A percentile compares a stretch with the other conserved stretches of the same genome.
These are phyloP conservation scores for Chaetodon trifascialis DNA, from an alignment of 2,113 vertebrate species.

Conservation along the genomic window DNA sequence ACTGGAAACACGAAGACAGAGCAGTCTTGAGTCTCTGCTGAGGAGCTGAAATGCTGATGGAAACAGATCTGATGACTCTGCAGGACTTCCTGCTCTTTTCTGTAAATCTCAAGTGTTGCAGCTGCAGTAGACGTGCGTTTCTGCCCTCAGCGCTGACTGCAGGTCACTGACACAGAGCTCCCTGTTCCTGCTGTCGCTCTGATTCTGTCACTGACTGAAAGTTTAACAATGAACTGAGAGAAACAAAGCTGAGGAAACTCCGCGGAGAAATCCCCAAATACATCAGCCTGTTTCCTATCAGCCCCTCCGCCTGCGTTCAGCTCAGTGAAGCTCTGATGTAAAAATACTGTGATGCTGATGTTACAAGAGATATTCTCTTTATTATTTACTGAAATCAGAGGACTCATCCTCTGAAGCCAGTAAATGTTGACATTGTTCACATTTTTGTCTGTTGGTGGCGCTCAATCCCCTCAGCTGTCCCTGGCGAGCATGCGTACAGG, in stretches of 20 bases:
- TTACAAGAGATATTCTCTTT: too few species aligned
- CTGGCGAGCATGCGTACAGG: too few species aligned
- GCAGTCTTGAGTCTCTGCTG: background rate
- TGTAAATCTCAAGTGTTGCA: background rate
- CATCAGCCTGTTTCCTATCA: slow-evolving; percentile 44
- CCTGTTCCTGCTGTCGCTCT: slow-evolving; percentile 28
- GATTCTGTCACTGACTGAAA: background rate
- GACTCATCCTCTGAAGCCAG: too few species aligned
- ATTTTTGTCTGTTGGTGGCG: too few species aligned
- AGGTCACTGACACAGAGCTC: slow-evolving; percentile 21
- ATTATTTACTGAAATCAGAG: too few species aligned
- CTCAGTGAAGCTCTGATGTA: background rate
- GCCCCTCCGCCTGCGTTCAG: background rate
- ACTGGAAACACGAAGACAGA: too few species aligned
- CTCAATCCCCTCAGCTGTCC: too few species aligned
- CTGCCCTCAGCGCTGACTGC: background rate
- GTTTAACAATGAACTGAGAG: slow-evolving; percentile 32
- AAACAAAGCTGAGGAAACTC: slow-evolving; percentile 11
- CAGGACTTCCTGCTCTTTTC: background rate
- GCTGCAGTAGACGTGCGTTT: background rate
- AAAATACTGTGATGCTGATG: too few species aligned
- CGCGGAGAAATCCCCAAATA: slow-evolving; percentile 31
- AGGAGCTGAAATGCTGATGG: background rate
- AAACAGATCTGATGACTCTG: slow-evolving; percentile 2
- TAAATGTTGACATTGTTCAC: too few species aligned